These are phyloP conservation scores for Rousettus leschenaultii DNA, from an alignment of 2,113 vertebrate genomes.

Conservation along the genomic window DNA sequence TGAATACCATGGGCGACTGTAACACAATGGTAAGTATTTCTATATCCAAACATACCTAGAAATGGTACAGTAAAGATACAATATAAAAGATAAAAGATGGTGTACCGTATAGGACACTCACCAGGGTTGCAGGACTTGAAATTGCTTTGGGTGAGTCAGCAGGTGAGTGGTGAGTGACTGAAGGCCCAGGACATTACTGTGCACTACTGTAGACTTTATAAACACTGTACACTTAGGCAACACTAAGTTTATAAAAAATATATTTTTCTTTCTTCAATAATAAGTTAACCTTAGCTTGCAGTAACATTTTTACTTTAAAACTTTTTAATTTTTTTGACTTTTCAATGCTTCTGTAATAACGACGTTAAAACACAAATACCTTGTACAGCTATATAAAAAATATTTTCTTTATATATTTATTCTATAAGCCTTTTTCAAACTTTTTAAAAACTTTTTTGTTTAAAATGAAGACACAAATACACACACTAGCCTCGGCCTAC, in stretches of 20 bases:
- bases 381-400: not conserved
- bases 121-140: not conserved
- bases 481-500: not conserved
- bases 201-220: no score
- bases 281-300: not conserved
- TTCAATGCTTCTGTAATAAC: not conserved
- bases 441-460: not conserved
- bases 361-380: not conserved
- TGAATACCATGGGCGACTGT: not conserved
- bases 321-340: not conserved
- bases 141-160: not conserved
- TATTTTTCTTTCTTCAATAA: not conserved
- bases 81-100: not conserved
- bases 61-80: not conserved
- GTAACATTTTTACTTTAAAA: not conserved
- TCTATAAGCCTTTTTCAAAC: not conserved
- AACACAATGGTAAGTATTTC: not conserved
- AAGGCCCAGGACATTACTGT: no score
- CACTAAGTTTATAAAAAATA: not conserved
- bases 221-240: not conserved
- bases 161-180: not conserved
- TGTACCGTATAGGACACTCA: no score
- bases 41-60: not conserved
- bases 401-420: not conserved
- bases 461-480: not conserved